Evolutionary conservation across 2,888 invertebrate species (phyloP).

Genomic region (Plutella xylostella): DNA sequence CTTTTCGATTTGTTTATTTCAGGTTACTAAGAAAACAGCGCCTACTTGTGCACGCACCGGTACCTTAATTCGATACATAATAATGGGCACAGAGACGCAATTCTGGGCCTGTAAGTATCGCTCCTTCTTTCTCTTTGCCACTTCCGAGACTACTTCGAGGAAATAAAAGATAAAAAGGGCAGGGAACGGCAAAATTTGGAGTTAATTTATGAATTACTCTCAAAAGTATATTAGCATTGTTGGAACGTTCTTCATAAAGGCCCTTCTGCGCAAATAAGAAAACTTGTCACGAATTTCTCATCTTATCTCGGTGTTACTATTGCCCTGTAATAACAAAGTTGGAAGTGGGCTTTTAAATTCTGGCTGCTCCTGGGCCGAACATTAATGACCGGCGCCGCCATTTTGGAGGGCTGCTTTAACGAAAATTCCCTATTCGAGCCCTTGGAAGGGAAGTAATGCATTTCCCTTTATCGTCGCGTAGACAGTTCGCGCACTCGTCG

Average conservation of each 20-base stretch:
- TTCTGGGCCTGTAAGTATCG: no score
- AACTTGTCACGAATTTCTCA: constrained; percentile 26
- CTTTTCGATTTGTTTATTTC: no score
- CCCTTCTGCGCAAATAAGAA: constrained; percentile 18
- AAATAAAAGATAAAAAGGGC: constrained; percentile 2
- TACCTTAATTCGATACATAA: not conserved
- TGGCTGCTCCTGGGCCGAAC: constrained; percentile 37
- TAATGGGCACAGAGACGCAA: not conserved
- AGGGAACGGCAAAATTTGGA: constrained; percentile 1
- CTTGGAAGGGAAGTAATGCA: constrained; percentile 61
- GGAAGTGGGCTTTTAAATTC: constrained; percentile 54
- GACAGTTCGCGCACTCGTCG: constrained; percentile 58
- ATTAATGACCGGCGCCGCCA: constrained; percentile 56
- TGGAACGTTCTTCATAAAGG: constrained; percentile 7
- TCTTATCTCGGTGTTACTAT: constrained; percentile 27
- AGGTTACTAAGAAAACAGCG: no score
- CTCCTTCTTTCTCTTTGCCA: no score
- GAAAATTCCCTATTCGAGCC: constrained; percentile 40
- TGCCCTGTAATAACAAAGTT: constrained; percentile 39
- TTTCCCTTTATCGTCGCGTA: constrained; percentile 63
- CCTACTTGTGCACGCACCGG: not conserved
- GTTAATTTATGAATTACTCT: constrained; percentile 14
- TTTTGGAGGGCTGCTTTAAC: constrained; percentile 55
- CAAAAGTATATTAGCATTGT: constrained; percentile 18
- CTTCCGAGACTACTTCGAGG: constrained; percentile 14